A percentile compares a stretch with the other conserved stretches of the same genome.
These are phyloP conservation scores for Papilio glaucus DNA, from an alignment of 1,140 invertebrate genomes.

Conservation along the genomic window DNA sequence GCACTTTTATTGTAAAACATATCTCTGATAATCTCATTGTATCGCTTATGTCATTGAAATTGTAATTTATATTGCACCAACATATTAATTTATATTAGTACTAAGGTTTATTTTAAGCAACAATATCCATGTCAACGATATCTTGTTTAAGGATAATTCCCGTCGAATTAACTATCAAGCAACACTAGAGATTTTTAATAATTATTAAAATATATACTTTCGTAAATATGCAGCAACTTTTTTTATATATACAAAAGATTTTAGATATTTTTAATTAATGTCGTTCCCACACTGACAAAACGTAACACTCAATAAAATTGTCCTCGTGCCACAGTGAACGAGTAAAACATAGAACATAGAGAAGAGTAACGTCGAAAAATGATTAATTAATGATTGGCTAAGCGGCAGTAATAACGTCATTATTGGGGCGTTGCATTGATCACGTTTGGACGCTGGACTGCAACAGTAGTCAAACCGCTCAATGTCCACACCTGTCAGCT, in stretches of 20 bases:
- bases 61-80: not conserved
- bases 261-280: not conserved
- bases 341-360: too few relatives aligned
- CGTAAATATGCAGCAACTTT: not conserved
- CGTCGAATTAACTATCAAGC: not conserved
- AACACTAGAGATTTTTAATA: not conserved
- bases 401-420: too few relatives aligned
- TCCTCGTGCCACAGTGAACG: too few relatives aligned
- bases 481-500: too few relatives aligned
- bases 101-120: not conserved
- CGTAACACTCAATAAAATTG: not conserved
- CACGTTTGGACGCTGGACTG: too few relatives aligned
- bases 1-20: not conserved
- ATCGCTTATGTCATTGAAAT: not conserved
- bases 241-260: too few relatives aligned
- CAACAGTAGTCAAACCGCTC: too few relatives aligned
- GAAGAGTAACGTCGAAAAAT: too few relatives aligned
- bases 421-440: too few relatives aligned
- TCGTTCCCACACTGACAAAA: not conserved
- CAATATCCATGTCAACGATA: not conserved
- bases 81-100: slow-evolving; percentile 10
- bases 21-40: not conserved
- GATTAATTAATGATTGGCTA: too few relatives aligned
- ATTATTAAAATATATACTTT: not conserved
- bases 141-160: not conserved